Conservation (phyloP, 1,140 invertebrate species). For the Bradysia coprophila region DNA sequence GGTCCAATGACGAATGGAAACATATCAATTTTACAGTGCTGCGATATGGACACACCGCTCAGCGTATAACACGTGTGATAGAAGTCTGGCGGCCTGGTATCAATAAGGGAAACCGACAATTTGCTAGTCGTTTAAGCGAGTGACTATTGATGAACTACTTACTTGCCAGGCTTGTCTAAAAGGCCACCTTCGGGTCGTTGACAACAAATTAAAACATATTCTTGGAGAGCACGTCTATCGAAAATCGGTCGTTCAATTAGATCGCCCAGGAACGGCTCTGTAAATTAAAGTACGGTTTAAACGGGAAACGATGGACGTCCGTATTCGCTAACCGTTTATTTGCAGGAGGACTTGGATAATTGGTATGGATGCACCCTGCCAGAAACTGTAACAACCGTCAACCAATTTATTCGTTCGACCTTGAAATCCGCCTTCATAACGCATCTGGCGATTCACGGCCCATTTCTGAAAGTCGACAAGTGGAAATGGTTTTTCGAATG, state of each 20-base stretch:
- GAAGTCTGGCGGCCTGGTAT: conserved; percentile 61
- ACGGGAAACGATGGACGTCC: no score
- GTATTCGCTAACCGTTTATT: conserved; percentile 24
- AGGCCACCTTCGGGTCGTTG: conserved; percentile 80
- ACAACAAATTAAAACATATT: conserved; percentile 88
- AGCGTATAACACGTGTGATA: conserved; percentile 96
- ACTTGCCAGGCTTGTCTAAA: conserved; percentile 92
- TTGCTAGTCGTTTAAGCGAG: neutral
- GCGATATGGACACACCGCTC: conserved; percentile 86
- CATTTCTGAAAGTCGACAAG: conserved; percentile 44
- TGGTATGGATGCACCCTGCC: conserved; percentile 87
- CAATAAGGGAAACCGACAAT: conserved; percentile 7
- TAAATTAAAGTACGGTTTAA: neutral
- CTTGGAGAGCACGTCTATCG: conserved; percentile 72
- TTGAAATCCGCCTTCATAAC: conserved; percentile 81
- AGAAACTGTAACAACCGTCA: conserved; percentile 97
- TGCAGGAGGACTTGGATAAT: conserved; percentile 40
- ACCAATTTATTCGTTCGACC: conserved; percentile 96
- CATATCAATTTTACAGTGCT: conserved; percentile 46
- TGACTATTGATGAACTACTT: conserved; percentile 18
- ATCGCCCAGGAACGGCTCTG: conserved; percentile 10
- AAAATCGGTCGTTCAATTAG: conserved; percentile 42
- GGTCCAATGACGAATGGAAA: conserved; percentile 34
- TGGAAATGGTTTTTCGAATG: no score
- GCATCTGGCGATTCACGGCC: conserved; percentile 79